Conservation (phyloP, 2,797 vertebrate genomes). For the Sebastes trivittatus region DNA sequence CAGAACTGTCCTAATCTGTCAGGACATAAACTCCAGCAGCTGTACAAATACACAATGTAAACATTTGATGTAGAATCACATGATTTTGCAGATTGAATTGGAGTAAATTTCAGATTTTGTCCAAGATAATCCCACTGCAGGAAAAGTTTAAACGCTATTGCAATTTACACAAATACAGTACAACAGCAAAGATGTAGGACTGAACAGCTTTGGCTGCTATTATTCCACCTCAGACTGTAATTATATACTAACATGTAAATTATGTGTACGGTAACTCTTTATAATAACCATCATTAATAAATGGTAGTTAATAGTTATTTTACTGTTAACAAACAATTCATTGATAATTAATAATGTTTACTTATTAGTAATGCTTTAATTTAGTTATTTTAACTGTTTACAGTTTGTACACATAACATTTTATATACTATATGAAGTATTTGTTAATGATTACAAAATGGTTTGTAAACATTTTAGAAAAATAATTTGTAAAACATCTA, state of each 20-base stretch:
- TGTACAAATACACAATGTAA: background rate
- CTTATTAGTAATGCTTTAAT: too few species aligned
- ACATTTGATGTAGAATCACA: background rate
- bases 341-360: too few species aligned
- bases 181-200: background rate
- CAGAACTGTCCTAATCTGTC: conserved; percentile 3
- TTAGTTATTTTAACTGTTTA: too few species aligned
- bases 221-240: background rate
- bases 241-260: background rate
- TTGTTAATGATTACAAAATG: too few species aligned
- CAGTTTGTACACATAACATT: too few species aligned
- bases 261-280: too few species aligned
- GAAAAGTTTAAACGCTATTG: background rate
- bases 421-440: too few species aligned
- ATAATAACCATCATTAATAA: too few species aligned
- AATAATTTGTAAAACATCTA: too few species aligned
- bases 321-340: too few species aligned
- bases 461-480: too few species aligned
- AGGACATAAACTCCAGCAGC: background rate
- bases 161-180: background rate
- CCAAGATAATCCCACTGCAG: background rate
- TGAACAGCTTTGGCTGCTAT: background rate
- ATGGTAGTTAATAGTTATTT: too few species aligned
- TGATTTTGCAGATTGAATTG: background rate
- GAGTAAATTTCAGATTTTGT: background rate